Evolutionary conservation across 2,113 vertebrate species (phyloP), one percentile per base, ranked within the genome.

Genomic region (Urocynchramus pylzowi): DNA sequence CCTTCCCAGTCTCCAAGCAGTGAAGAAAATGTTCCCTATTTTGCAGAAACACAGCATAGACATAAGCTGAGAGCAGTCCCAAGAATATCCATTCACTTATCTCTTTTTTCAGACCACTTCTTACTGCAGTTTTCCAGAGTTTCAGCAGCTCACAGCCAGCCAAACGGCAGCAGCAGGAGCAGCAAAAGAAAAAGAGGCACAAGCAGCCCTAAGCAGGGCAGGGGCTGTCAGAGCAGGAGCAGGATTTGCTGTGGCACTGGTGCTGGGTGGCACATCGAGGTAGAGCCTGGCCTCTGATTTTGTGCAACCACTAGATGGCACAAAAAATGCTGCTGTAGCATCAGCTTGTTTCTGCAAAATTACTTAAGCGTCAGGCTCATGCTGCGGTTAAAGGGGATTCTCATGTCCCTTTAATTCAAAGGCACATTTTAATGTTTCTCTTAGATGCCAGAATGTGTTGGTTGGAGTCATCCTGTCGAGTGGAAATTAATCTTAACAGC

Each of bases 271-370:
- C 59, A 50, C 13, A 1, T 1, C 23, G 52, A 11, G 13, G 56
- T 59, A 81, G 64, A 77, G 76, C 24, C 60, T 89, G 93, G 41
- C 53, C 75, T 63, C 59, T 35, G 33, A 60, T 86, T 77, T 79
- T 90, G 68, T 92, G 7, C 79, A 76, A 11, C 94, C 95, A 80
- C 96, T 95, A 96, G 96, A 92, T 97, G 97, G 94, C 95, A 96
- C 57, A 75, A 92, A 94, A 91, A 92, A 69, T 50, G 41, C 49
- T 64, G 42, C 37, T 89, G 45, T 17, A 49, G 30, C 57, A 73
- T 41, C 44, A 13, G 26, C n/a, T 70, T 75, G 15, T 4, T 75
- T 35, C 42, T 81, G 88, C 52, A 77, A 87, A 88, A 91, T 69
- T 59, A 37, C 27, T 5, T 16, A 15, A 60, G 39, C 13, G 2